A percentile compares a stretch with the other conserved stretches of the same genome.
These are phyloP conservation scores for Clanis bilineata DNA, from an alignment of 2,888 invertebrate species.

Conservation along the genomic window DNA sequence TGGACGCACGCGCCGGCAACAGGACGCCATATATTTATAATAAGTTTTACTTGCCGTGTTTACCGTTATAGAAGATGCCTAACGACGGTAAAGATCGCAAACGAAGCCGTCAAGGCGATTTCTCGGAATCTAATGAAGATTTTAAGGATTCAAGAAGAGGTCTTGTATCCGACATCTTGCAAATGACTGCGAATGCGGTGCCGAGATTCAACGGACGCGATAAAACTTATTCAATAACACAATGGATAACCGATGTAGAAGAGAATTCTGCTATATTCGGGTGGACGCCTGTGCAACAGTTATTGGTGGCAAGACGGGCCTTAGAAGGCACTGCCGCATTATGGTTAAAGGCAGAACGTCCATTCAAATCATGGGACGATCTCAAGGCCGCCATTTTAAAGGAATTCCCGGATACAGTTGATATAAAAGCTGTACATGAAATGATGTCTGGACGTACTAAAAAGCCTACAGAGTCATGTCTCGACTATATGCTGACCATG, in stretches of 20 bases:
- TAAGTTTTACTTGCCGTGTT: too few relatives aligned
- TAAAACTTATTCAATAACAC: slow-evolving; percentile 5
- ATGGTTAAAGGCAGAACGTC: slow-evolving; percentile 17
- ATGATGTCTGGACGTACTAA: slow-evolving; percentile 20
- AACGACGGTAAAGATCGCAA: neutral
- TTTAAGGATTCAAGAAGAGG: neutral
- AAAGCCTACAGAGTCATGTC: slow-evolving; percentile 17
- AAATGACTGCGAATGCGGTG: neutral
- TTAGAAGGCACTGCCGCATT: slow-evolving; percentile 19
- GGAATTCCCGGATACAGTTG: neutral
- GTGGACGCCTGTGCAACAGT: slow-evolving; percentile 19
- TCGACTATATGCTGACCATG: slow-evolving; percentile 30
- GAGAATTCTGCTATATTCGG: slow-evolving; percentile 20
- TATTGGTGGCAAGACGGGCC: slow-evolving; percentile 19
- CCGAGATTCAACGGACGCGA: slow-evolving; percentile 14
- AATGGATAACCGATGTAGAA: slow-evolving; percentile 13
- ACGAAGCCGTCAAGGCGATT: neutral
- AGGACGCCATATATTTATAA: too few relatives aligned
- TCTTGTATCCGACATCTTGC: neutral
- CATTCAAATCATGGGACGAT: slow-evolving; percentile 15
- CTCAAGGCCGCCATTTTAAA: neutral
- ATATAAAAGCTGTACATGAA: slow-evolving; percentile 18
- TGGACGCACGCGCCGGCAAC: too few relatives aligned
- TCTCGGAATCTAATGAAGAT: neutral
- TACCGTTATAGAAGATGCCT: neutral